Percentiles rank a stretch among this genome's conserved stretches.
Conservation (phyloP, 1,140 invertebrate genomes). For the Scaptomyza pallida region DNA sequence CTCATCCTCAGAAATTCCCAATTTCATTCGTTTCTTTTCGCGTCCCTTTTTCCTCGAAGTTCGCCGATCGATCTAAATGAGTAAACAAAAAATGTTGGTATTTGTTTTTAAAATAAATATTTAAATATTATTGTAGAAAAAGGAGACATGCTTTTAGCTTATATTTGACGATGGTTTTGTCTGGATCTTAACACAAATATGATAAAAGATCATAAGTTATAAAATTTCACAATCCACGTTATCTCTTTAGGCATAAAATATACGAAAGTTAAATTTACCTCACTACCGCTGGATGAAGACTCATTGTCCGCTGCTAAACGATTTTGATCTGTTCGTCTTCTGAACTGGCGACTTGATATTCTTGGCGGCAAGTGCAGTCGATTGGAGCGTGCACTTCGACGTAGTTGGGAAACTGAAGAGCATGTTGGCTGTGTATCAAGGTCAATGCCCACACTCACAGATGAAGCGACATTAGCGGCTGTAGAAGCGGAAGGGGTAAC, state of each 20-base stretch:
- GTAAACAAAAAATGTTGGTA: conserved; percentile 34
- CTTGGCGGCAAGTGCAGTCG: conserved; percentile 13
- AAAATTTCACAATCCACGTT: no score
- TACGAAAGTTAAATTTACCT: conserved; percentile 66
- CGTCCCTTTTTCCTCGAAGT: conserved; percentile 16
- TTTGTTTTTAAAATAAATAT: not conserved
- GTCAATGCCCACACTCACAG: conserved; percentile 25
- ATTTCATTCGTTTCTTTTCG: conserved; percentile 17
- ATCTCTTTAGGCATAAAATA: no score
- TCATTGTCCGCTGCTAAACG: conserved; percentile 46
- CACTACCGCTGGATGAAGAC: conserved; percentile 80
- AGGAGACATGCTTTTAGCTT: no score
- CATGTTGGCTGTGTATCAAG: conserved; percentile 41
- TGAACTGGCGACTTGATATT: conserved; percentile 52
- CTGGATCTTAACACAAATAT: no score
- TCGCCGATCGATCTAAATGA: conserved; percentile 38
- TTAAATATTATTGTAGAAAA: not conserved
- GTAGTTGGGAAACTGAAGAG: conserved; percentile 21
- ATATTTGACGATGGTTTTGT: no score
- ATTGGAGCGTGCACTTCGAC: conserved; percentile 23
- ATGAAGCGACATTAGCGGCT: conserved; percentile 14
- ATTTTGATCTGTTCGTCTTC: conserved; percentile 73
- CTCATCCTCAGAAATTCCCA: conserved; percentile 44
- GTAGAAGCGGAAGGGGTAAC: conserved; percentile 6
- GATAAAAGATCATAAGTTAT: no score